A percentile compares a stretch with the other conserved stretches of the same genome.
These are phyloP conservation scores for Phortica okadai DNA, from an alignment of 2,888 invertebrate genomes.

Conservation along the genomic window DNA sequence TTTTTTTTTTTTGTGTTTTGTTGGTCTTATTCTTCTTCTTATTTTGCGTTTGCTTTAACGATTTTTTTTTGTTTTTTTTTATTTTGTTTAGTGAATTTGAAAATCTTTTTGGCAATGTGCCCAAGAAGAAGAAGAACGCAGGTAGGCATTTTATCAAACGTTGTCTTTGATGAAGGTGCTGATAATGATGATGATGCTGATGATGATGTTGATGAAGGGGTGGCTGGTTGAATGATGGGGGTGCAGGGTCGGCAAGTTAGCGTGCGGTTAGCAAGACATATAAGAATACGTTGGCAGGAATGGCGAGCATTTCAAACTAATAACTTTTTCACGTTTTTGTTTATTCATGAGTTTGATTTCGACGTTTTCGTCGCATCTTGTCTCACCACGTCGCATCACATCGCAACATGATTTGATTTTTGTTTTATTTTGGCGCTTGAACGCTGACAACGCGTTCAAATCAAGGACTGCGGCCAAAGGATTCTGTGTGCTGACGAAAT, in stretches of 20 bases:
- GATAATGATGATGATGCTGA: too few species aligned
- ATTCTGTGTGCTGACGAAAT: too few species aligned
- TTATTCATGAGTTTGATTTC: conserved; percentile 72
- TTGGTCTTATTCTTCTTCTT: background rate
- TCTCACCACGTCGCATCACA: background rate
- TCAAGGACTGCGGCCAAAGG: too few species aligned
- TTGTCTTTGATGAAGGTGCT: too few species aligned
- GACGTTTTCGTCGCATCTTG: conserved; percentile 28
- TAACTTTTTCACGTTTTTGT: conserved; percentile 66
- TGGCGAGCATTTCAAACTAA: conserved; percentile 58
- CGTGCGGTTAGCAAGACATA: background rate
- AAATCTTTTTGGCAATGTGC: conserved; percentile 17
- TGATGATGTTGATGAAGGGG: background rate
- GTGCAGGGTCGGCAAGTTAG: too few species aligned
- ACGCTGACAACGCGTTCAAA: too few species aligned
- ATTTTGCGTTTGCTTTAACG: conserved; percentile 1
- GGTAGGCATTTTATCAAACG: background rate
- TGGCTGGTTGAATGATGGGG: background rate
- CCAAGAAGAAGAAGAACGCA: conserved; percentile 1
- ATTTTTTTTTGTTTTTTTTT: background rate
- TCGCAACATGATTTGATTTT: background rate
- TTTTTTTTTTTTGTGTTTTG: background rate
- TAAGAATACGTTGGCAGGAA: background rate
- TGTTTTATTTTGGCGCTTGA: too few species aligned
- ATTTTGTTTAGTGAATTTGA: background rate